Evolutionary conservation across 2,888 invertebrate species (phyloP), one percentile per base, ranked within the genome.

Genomic region (Lacanobia wlatinum): DNA sequence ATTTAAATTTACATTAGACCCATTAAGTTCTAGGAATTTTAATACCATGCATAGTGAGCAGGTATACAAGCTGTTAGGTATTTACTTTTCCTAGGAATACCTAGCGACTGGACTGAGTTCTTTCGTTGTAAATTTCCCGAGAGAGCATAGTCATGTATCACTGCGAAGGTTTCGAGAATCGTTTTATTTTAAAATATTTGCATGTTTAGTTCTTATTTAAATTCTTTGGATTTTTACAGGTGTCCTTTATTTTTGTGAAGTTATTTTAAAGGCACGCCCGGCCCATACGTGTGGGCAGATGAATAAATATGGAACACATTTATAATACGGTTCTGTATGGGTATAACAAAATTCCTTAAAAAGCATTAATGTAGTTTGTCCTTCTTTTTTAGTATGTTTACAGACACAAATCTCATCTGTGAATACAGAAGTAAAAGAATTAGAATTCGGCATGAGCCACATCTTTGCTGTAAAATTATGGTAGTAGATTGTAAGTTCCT

Each of bases 81-180:
- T 60, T 55, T 10, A 53, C 3, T 46, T 65, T 79, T 61, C 55
- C 50, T 52, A 79, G 40, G 46, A 66, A 60, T 38, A 40, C 34
- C 52, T 56, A 52, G 52, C 50, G 14, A 69, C 58, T 38, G 75
- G 21, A 62, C 75, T 10, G 48, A 62, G 65, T 68, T 80, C 70
- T 75, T 65, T 68, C 56, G 63, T 34, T 64, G 46, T 56, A 69
- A 76, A 85, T 84, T 84, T 85, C 79, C 82, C 82, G 60, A 46
- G 76, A 72, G 82, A 76, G 58, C 50, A 52, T 60, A 70, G 63
- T 73, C 65, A 65, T 67, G 76, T 53, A 73, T 80, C 65, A 71
- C 64, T 53, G 70, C 65, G 48, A 70, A 69, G 50, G 21, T 78
- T 73, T 56, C 50, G 34, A 63, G 62, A 69, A 66, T 46, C 23